Percentiles rank a stretch among this genome's conserved stretches.
Evolutionary conservation across 2,113 vertebrate genomes (phyloP).

Genomic region (Pavo muticus): DNA sequence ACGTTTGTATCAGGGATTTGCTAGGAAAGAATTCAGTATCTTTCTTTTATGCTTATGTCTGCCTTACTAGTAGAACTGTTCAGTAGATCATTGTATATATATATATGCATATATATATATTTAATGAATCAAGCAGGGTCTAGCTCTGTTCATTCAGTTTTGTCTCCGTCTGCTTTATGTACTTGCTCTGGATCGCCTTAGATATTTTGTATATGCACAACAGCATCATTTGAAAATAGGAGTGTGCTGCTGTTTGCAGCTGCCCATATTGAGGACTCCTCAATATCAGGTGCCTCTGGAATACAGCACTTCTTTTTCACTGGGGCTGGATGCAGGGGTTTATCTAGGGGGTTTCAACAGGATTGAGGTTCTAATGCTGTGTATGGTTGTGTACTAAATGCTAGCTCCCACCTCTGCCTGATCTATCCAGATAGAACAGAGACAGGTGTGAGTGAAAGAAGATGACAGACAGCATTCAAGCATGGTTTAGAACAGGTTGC

Average conservation of each 20-base stretch:
- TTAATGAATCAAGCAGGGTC: background rate
- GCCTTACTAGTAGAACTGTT: background rate
- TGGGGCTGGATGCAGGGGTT: background rate
- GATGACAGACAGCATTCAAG: background rate
- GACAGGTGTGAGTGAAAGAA: background rate
- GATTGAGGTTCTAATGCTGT: background rate
- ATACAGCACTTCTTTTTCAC: accelerated
- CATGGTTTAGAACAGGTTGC: background rate
- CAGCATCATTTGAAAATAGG: background rate
- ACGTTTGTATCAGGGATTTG: background rate
- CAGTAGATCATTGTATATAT: background rate
- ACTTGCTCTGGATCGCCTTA: background rate
- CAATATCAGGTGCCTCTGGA: background rate
- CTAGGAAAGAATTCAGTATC: background rate
- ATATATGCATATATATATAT: background rate
- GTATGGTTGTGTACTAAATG: background rate
- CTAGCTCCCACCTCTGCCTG: background rate
- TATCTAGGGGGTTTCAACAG: background rate
- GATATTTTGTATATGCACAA: background rate
- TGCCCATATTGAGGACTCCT: background rate
- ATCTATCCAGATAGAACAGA: background rate
- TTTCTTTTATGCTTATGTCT: background rate
- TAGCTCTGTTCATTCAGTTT: background rate
- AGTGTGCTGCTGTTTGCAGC: background rate
- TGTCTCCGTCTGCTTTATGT: background rate